Base-by-base conservation (phyloP, 2,113 vertebrate genomes). In the Lepus europaeus region DNA sequence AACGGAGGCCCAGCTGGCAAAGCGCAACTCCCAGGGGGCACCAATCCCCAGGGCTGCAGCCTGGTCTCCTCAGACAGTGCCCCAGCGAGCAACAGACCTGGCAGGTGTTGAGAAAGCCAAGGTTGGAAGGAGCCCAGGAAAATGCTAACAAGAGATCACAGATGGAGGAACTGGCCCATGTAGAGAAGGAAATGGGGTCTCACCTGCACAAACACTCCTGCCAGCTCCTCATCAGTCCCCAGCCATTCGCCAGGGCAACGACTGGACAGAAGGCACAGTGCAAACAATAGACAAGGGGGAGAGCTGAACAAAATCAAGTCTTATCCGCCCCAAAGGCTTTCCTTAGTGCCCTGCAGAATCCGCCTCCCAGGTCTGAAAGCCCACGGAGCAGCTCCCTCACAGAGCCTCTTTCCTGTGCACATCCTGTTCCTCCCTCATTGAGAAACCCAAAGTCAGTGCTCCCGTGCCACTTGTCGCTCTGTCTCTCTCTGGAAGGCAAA, bases 281-380 rank as follows among this genome's bases (percentile, higher is more conserved):
- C 56, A 66, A 36, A 61, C 19, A 61, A 73, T 1, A 64, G 49
- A 93, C 20, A 5, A 53, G 25, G 13, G 19, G 12, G n/a, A 73
- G 1, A 29, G 9, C 2, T 14, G 45, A 45, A 66, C 29, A 49
- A 45, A 69, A 49, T 12, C 68, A 74, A 39, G 33, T 9, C n/a
- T 74, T 20, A 2, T 9, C 29, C 29, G 51, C 70, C 53, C 77
- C 89, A 12, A 27, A 88, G 51, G 51, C 68, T n/a, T 73, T 27
- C 84, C 70, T 79, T 0, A 5, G 19, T 4, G 13, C 56, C 14
- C 19, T 64, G 45, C 31, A 23, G 49, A 56, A 45, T 45, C 45
- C 45, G 7, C 45, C 45, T 7, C 29, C 2, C 23, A 19, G 61
- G 45, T 8, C 14, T 8, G 13, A 9, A 0, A 49, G 4, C 9